Conservation (phyloP, 1,140 invertebrate species). For the Zaprionus inermis region DNA sequence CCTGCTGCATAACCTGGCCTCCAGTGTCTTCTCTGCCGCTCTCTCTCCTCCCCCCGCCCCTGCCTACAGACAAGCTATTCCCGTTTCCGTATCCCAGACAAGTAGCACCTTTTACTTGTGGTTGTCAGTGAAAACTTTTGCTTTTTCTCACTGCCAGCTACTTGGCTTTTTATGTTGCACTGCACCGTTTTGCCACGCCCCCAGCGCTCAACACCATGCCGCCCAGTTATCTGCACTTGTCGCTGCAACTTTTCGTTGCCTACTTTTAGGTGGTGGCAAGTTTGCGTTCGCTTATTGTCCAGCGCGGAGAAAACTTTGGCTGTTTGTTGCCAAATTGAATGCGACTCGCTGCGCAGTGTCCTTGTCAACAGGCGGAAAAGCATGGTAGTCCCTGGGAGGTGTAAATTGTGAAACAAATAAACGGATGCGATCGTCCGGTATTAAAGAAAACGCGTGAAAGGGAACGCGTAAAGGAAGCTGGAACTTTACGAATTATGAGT, state of each 20-base stretch:
- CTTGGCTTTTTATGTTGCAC: slow-evolving; percentile 68
- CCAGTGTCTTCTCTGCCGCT: slow-evolving; percentile 3
- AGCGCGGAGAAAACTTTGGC: slow-evolving; percentile 58
- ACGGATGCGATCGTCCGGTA: slow-evolving; percentile 20
- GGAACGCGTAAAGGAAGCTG: not conserved
- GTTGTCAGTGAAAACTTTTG: slow-evolving; percentile 76
- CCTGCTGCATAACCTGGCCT: slow-evolving; percentile 36
- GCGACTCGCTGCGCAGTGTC: slow-evolving; percentile 63
- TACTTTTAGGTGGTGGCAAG: slow-evolving; percentile 38
- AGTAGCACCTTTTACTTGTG: slow-evolving; percentile 80
- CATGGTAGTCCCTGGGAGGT: slow-evolving; percentile 33
- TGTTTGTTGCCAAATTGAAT: slow-evolving; percentile 78
- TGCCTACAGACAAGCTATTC: not conserved
- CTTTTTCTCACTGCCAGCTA: slow-evolving; percentile 32
- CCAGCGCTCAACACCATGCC: not conserved
- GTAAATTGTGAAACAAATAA: slow-evolving; percentile 51
- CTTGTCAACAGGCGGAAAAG: slow-evolving; percentile 16
- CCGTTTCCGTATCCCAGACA: slow-evolving; percentile 44
- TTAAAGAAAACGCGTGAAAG: slow-evolving; percentile 11
- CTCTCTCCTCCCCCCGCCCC: too few species aligned
- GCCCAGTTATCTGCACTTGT: slow-evolving; percentile 46
- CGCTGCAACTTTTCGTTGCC: slow-evolving; percentile 55
- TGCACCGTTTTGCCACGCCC: slow-evolving; percentile 48
- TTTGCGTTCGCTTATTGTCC: slow-evolving; percentile 73
- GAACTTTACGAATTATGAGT: not conserved